Percentiles rank a stretch among this genome's conserved stretches.
Conservation (phyloP, 1,140 invertebrate species). For the Brachionus rotundiformis region DNA sequence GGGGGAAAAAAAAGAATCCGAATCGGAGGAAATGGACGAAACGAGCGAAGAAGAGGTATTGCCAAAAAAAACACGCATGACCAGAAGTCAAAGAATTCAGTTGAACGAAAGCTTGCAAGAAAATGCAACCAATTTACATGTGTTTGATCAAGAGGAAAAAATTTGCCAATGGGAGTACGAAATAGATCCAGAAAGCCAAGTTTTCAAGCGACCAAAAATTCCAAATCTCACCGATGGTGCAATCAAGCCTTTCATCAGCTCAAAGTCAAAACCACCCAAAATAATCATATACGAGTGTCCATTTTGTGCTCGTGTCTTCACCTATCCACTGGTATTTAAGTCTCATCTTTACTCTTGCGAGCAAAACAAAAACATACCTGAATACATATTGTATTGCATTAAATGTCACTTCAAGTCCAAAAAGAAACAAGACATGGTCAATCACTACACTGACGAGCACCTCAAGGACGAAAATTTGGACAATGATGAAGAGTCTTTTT, state of each 20-base stretch:
- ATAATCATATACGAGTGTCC: constrained; percentile 36
- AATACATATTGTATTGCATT: constrained; percentile 29
- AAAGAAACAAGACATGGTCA: constrained; percentile 50
- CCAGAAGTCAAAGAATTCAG: not conserved
- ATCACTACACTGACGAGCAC: constrained; percentile 22
- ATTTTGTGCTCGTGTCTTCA: constrained; percentile 26
- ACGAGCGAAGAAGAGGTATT: not conserved
- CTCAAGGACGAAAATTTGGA: not conserved
- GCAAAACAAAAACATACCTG: constrained; percentile 39
- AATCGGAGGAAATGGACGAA: not conserved
- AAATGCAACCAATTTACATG: not conserved
- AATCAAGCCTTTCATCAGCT: constrained; percentile 33
- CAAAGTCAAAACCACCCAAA: constrained; percentile 31
- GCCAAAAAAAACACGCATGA: not conserved
- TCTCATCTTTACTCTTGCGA: constrained; percentile 26
- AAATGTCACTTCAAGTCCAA: constrained; percentile 32
- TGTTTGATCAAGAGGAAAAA: constrained; percentile 19
- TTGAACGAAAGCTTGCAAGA: not conserved
- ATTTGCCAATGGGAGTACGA: constrained; percentile 49
- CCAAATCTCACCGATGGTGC: constrained; percentile 34
- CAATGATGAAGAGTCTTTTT: not conserved
- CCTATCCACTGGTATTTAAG: constrained; percentile 28
- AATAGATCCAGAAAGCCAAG: constrained; percentile 9
- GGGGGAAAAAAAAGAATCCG: not conserved
- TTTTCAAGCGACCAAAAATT: constrained; percentile 17